Percentiles rank a stretch among this genome's conserved stretches.
These are phyloP conservation scores for Cataglyphis livida DNA, from an alignment of 2,888 invertebrate species.

Conservation along the genomic window DNA sequence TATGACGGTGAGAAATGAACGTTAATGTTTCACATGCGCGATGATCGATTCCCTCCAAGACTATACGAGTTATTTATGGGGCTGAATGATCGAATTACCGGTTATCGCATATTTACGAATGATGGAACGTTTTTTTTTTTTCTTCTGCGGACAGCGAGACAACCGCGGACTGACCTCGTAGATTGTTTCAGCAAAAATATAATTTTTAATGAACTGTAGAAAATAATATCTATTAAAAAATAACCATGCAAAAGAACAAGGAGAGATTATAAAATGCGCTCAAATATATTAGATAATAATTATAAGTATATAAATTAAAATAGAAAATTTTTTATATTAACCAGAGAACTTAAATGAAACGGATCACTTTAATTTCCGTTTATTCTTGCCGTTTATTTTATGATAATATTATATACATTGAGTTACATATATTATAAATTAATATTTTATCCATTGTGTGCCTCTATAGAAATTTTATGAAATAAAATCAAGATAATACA, in stretches of 20 bases:
- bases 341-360: background rate
- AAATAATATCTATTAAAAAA: background rate
- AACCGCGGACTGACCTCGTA: background rate
- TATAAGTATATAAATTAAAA: background rate
- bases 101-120: background rate
- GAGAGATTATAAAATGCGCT: background rate
- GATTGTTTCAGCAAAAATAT: background rate
- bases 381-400: background rate
- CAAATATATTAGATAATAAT: background rate
- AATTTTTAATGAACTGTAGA: background rate
- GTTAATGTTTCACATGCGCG: conserved; percentile 6
- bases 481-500: background rate
- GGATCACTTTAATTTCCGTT: background rate
- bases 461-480: background rate
- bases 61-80: conserved; percentile 10
- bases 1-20: conserved; percentile 34
- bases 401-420: background rate
- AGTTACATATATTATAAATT: background rate
- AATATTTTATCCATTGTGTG: background rate
- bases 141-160: background rate
- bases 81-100: conserved; percentile 8
- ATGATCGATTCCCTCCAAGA: background rate
- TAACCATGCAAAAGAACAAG: background rate
- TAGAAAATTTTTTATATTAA: background rate
- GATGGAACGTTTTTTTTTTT: background rate